Evolutionary conservation across 2,113 vertebrate genomes (phyloP).

Genomic region (Mungos mungo): DNA sequence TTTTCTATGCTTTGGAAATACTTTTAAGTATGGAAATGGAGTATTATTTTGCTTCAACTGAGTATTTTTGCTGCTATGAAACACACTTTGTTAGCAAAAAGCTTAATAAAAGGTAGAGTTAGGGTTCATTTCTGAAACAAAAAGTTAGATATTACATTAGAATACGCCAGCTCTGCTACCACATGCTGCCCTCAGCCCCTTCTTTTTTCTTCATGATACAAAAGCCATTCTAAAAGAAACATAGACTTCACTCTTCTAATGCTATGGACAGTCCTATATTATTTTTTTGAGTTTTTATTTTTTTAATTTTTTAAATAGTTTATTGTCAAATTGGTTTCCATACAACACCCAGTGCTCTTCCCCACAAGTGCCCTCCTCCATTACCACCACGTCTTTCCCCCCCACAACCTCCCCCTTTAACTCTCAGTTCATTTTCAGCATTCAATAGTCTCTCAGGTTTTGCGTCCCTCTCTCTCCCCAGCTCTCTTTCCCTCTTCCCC

Average conservation of each 20-base stretch:
- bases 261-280: not conserved
- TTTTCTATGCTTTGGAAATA: not conserved
- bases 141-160: not conserved
- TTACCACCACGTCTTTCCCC: no score
- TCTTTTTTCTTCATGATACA: not conserved
- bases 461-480: no score
- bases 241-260: not conserved
- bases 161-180: not conserved
- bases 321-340: no score
- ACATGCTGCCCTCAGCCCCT: not conserved
- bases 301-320: no score
- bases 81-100: slow-evolving; percentile 6
- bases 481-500: no score
- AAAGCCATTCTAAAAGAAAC: slow-evolving; percentile 1
- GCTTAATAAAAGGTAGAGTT: not conserved
- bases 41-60: not conserved
- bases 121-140: not conserved
- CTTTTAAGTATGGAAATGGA: not conserved
- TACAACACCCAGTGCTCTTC: no score
- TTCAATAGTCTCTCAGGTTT: no score
- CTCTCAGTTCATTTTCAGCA: no score
- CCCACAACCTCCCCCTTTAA: no score
- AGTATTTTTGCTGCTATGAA: not conserved
- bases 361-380: no score
- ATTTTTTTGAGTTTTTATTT: not conserved